These are phyloP conservation scores for Yponomeuta plumbellus DNA, from an alignment of 2,888 invertebrate genomes.

Conservation along the genomic window DNA sequence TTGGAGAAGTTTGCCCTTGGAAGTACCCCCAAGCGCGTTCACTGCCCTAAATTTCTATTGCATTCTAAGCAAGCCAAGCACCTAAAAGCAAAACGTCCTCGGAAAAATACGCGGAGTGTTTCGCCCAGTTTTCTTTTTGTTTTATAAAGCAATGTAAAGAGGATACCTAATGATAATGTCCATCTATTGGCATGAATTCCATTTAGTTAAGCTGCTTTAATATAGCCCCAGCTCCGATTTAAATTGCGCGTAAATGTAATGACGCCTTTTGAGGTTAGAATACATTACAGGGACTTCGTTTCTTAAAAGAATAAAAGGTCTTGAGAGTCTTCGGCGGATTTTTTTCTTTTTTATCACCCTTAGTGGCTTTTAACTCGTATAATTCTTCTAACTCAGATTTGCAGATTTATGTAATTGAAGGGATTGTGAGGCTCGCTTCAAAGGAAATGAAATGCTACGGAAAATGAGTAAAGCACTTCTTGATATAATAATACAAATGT, in stretches of 20 bases:
- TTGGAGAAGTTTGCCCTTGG: no score
- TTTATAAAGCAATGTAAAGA: conserved; percentile 4
- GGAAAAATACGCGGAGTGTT: neutral
- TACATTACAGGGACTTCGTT: neutral
- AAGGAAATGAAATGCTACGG: neutral
- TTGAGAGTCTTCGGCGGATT: neutral
- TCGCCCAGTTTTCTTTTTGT: neutral
- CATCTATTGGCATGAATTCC: conserved; percentile 43
- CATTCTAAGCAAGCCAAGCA: neutral
- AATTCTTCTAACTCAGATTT: neutral
- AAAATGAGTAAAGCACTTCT: neutral
- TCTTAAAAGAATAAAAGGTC: neutral
- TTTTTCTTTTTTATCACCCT: neutral
- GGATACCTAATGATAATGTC: conserved; percentile 7
- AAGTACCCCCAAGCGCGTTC: neutral
- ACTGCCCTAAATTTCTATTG: neutral
- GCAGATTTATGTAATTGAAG: neutral
- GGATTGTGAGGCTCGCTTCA: neutral
- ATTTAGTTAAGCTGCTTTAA: conserved; percentile 46
- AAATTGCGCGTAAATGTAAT: conserved; percentile 59
- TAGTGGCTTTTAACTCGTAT: neutral
- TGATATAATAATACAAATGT: neutral
- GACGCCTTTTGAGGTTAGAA: conserved; percentile 25
- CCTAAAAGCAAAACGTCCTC: neutral
- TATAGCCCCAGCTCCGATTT: conserved; percentile 47